Evolutionary conservation across 1,140 invertebrate genomes (phyloP), one percentile per base, ranked within the genome.

Genomic region (Lordiphosa collinella): DNA sequence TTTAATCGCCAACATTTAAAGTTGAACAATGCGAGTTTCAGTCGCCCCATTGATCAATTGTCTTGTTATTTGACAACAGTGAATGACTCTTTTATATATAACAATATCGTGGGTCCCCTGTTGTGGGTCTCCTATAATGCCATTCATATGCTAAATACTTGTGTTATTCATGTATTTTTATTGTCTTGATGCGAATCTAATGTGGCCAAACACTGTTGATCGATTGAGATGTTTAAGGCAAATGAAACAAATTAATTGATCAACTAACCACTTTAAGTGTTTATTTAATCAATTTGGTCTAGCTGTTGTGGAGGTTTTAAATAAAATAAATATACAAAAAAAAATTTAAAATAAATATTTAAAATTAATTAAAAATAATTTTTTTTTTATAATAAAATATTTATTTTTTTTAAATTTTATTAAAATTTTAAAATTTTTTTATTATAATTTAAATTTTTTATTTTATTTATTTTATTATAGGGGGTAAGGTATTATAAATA

Each of bases 1-100:
- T 84, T 82, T 85, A 84, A 78, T 85, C 73, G 68, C n/a, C 46
- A 52, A 48, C 43, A 29, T 60, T 82, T 75, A 71, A 56, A 67
- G 59, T 61, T 60, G 37, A 16, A 51, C 47, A 48, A 72, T 67
- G 35, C 54, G 51, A 66, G 53, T 65, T 65, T 54, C 49, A 54
- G 36, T 41, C 50, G 46, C n/a, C 37, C 52, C 48, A 37, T 18
- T 53, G 47, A 44, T 55, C 60, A 16, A 69, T 57, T 56, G 40
- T 74, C 37, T 68, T 80, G 62, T 50, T 55, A 68, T 53, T 59
- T 32, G 64, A 35, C 34, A 11, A 43, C 46, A 10, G 12, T 37
- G 41, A 49, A 16, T 49, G 38, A 49, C 50, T 49, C 40, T 51
- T 51, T 16, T 13, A 11, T 12, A 44, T 31, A 31, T 13, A 44